Conservation (phyloP, 2,888 invertebrate genomes). For the Papilio gigon region DNA sequence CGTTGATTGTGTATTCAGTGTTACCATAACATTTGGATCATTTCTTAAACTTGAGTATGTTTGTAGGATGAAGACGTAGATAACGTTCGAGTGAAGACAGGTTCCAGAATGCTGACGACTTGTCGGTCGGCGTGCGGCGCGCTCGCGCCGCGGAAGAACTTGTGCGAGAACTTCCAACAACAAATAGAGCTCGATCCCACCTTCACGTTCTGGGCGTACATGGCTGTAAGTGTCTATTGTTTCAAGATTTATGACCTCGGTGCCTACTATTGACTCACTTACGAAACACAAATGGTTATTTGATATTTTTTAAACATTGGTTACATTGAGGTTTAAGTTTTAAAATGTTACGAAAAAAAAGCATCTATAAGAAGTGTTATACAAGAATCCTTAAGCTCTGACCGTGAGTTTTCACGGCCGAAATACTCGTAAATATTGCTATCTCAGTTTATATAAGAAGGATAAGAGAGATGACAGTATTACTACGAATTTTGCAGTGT, state of each 20-base stretch:
- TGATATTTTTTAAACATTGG: not conserved
- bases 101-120: slow-evolving; percentile 63
- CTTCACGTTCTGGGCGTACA: slow-evolving; percentile 88
- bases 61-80: slow-evolving; percentile 26
- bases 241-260: not conserved
- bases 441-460: not conserved
- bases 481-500: not conserved
- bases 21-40: not conserved
- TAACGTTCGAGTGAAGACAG: slow-evolving; percentile 60
- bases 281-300: not conserved
- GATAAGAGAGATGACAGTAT: not conserved
- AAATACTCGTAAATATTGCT: not conserved
- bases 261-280: not conserved
- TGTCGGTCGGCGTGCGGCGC: slow-evolving; percentile 84
- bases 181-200: slow-evolving; percentile 84
- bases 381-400: not conserved
- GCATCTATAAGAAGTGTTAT: not conserved
- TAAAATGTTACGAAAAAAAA: too few species aligned
- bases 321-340: too few species aligned
- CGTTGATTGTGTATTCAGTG: too few species aligned
- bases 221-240: slow-evolving; percentile 77
- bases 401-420: not conserved
- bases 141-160: slow-evolving; percentile 77
- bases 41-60: not conserved
- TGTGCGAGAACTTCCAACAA: slow-evolving; percentile 84